phyloP scores from a whole-genome alignment of 2,113 vertebrate genomes.

The Chaetura pelagica region DNA sequence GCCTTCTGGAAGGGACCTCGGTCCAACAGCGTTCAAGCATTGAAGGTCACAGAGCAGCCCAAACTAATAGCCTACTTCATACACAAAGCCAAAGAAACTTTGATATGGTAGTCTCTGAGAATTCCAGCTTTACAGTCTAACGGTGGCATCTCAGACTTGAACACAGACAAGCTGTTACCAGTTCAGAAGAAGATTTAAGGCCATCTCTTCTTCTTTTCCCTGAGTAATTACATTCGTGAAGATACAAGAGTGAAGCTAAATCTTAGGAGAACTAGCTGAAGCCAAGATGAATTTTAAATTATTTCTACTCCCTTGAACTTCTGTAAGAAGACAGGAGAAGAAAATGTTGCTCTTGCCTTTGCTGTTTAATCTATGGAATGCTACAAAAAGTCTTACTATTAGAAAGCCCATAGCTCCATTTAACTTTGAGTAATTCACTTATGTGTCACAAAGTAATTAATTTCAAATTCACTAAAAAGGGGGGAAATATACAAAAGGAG shows the following conservation, averaged over 20 bases:
- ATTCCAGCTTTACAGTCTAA: neutral
- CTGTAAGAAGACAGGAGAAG: neutral
- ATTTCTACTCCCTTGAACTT: neutral
- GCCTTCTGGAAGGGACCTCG: neutral
- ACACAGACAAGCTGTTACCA: neutral
- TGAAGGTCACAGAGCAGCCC: neutral
- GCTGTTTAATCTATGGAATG: neutral
- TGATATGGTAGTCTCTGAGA: neutral
- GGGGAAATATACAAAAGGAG: neutral
- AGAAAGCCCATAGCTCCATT: neutral
- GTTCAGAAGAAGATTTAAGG: neutral
- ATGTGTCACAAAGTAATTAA: neutral
- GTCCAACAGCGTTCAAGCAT: neutral
- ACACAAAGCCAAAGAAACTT: neutral
- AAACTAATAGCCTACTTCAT: neutral
- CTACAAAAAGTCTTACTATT: neutral
- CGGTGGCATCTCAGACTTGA: neutral
- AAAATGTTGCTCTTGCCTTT: neutral
- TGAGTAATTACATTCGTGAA: neutral
- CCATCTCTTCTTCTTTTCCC: neutral
- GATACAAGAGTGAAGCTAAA: neutral
- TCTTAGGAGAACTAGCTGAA: neutral
- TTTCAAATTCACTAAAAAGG: neutral
- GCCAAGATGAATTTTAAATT: neutral
- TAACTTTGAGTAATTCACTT: neutral